Evolutionary conservation across 2,797 vertebrate species (phyloP), one percentile per base, ranked within the genome.

Genomic region (Podarcis lilfordi): DNA sequence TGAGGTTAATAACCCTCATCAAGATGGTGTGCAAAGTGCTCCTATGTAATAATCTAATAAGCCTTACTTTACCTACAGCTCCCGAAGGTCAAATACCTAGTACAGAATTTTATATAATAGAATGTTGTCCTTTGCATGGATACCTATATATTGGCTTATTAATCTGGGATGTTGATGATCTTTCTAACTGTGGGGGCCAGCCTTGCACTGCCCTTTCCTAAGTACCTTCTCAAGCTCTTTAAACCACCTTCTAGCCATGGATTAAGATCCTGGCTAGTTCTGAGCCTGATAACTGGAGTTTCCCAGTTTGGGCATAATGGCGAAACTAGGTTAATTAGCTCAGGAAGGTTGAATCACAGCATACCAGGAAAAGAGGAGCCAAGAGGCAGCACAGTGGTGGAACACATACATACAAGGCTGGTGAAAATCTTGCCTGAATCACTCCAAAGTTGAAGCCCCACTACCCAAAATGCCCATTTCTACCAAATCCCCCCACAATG

Each of bases 1-100:
- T 71, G 89, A 91, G 75, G 82, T 92, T 91, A 92, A 93, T 88
- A 95, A 91, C 91, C 43, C 50, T 88, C 75, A 85, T 45, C 90
- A 87, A 83, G 64, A 78, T 74, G 89, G 77, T 85, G 75, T 81
- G 59, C 85, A 21, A 78, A 35, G 71, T 91, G 37, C 87, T 23
- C 61, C 83, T 68, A 69, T 43, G 81, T 0, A 88, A 87, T 89
- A 91, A 92, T 92, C 89, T 43, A 92, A 83, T 89, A 86, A 13
- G 25, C 25, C 89, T 77, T 29, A 80, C 83, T 89, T 69, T 69
- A 68, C 29, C 68, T 66, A 0, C 0, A 92, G 72, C 86, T 88
- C 91, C 88, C 88, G 90, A 77, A 64, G 86, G 61, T 82, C 32
- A 86, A 66, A 8, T 59, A 55, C 9, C 32, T 89, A 68, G n/a